Conservation (phyloP, 2,113 vertebrate species). For the Lophochroa leadbeateri region DNA sequence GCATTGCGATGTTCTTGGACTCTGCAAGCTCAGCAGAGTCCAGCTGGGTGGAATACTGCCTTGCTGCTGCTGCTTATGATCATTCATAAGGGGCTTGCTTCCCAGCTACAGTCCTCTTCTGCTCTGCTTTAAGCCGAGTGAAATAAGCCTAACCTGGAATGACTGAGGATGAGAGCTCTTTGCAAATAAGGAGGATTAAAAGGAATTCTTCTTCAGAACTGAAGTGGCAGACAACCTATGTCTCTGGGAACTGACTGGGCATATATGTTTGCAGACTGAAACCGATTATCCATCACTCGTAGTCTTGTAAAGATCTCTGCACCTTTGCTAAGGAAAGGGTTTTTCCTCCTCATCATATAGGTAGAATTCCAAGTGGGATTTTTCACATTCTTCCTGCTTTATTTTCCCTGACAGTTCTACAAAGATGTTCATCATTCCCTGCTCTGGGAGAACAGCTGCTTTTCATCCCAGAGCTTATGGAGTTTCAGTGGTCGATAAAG, state of each 20-base stretch:
- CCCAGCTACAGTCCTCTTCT: not conserved
- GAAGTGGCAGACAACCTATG: not conserved
- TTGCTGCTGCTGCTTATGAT: not conserved
- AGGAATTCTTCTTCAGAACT: not conserved
- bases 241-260: not conserved
- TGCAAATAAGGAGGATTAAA: not conserved
- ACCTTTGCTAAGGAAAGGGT: not conserved
- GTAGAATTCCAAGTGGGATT: not conserved
- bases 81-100: not conserved
- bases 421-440: not conserved
- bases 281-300: not conserved
- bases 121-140: not conserved
- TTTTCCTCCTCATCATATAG: not conserved
- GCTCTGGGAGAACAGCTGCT: not conserved
- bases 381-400: not conserved
- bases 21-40: not conserved
- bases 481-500: not conserved
- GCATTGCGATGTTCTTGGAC: not conserved
- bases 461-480: not conserved
- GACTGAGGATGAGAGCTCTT: not conserved
- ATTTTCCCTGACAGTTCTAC: not conserved
- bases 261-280: not conserved
- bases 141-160: not conserved
- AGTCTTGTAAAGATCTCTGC: not conserved
- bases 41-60: not conserved